Conservation (phyloP, 1,140 invertebrate species). For the Globodera rostochiensis region DNA sequence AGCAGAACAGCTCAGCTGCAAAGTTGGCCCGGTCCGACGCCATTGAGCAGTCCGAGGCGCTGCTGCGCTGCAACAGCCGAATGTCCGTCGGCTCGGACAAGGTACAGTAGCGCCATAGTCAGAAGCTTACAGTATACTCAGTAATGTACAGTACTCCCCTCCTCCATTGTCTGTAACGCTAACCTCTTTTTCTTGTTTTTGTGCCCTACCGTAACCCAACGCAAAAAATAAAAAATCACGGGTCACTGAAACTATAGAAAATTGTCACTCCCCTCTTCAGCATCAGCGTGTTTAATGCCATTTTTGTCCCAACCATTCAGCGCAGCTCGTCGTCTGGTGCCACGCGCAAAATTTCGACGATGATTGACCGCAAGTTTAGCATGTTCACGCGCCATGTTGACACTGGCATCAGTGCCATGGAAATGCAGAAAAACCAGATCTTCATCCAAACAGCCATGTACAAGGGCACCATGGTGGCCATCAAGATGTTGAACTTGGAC, state of each 20-base stretch:
- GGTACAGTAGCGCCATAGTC: constrained; percentile 34
- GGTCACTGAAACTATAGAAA: too few species aligned
- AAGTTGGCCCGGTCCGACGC: constrained; percentile 7
- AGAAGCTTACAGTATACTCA: not conserved
- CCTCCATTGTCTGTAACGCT: not conserved
- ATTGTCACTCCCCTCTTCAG: too few species aligned
- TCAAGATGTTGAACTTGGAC: constrained; percentile 73
- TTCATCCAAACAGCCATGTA: constrained; percentile 84
- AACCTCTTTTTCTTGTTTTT: too few species aligned
- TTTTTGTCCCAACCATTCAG: constrained; percentile 38
- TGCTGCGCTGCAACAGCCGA: constrained; percentile 66
- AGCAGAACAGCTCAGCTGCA: not conserved
- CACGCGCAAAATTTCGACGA: constrained; percentile 65
- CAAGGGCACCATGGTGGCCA: constrained; percentile 81
- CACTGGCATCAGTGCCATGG: not conserved
- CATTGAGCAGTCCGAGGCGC: constrained; percentile 56
- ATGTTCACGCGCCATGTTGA: constrained; percentile 54
- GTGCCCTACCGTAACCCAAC: too few species aligned
- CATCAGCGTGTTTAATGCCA: too few species aligned
- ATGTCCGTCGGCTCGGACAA: constrained; percentile 67
- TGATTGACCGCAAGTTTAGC: constrained; percentile 64
- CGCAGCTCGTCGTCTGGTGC: constrained; percentile 62
- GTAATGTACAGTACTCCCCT: not conserved
- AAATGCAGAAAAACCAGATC: constrained; percentile 71
- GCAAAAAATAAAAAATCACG: too few species aligned